Evolutionary conservation across 2,888 invertebrate genomes (phyloP).

Genomic region (Hirtodrosophila cameraria): DNA sequence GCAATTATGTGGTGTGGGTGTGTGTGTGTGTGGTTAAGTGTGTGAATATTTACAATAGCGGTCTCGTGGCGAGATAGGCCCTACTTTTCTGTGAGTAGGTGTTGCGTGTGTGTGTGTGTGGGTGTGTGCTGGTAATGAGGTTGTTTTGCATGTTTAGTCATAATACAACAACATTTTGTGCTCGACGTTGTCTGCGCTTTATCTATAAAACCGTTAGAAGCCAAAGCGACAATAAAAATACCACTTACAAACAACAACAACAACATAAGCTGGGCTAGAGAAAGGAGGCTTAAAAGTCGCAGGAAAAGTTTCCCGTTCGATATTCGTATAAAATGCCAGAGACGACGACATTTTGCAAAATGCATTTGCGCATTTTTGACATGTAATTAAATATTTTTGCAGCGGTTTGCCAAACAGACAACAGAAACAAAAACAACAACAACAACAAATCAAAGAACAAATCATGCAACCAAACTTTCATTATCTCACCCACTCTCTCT

Average conservation of each 20-base stretch:
- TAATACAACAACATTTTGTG: constrained; percentile 54
- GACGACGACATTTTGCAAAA: constrained; percentile 27
- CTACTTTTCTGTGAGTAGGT: background rate
- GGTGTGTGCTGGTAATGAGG: constrained; percentile 60
- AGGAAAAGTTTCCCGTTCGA: constrained; percentile 1
- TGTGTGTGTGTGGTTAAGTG: constrained; percentile 10
- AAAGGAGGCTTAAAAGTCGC: background rate
- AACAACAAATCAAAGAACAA: constrained; percentile 25
- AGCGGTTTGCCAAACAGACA: constrained; percentile 51
- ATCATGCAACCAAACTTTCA: constrained; percentile 8
- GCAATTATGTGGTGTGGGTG: constrained; percentile 49
- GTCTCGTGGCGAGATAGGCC: constrained; percentile 5
- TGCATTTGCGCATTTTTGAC: constrained; percentile 63
- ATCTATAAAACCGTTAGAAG: constrained; percentile 54
- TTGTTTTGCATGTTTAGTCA: constrained; percentile 73
- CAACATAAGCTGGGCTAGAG: no score
- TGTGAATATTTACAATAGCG: constrained; percentile 43
- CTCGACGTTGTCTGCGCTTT: constrained; percentile 40
- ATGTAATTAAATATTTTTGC: constrained; percentile 75
- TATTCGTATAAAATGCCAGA: constrained; percentile 8
- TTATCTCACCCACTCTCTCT: background rate
- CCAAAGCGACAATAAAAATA: no score
- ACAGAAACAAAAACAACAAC: constrained; percentile 9
- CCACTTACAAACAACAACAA: no score
- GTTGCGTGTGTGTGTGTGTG: constrained; percentile 13